Conservation (phyloP, 2,797 vertebrate genomes). For the Brachymystax lenok region DNA sequence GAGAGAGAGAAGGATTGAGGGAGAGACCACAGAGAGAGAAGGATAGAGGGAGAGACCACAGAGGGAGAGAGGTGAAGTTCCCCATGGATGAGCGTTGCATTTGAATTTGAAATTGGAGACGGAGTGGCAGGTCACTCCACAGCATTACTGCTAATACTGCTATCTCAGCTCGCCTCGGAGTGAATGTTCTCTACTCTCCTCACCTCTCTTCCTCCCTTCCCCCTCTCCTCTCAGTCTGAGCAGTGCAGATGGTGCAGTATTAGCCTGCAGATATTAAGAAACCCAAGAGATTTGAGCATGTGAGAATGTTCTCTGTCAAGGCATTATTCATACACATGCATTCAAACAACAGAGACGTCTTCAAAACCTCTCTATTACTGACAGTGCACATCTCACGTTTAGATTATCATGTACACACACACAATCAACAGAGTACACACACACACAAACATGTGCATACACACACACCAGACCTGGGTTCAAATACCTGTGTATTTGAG, state of each 20-base stretch:
- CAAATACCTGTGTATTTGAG: too few relatives aligned
- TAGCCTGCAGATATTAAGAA: constrained; percentile 66
- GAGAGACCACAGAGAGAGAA: too few relatives aligned
- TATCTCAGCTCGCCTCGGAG: constrained; percentile 30
- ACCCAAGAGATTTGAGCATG: constrained; percentile 61
- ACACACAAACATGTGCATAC: too few relatives aligned
- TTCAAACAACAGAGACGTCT: not conserved
- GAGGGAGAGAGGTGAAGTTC: constrained; percentile 40
- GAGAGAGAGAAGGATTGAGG: too few relatives aligned
- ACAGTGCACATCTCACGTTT: constrained; percentile 17
- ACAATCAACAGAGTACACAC: not conserved
- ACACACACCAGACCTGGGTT: too few relatives aligned
- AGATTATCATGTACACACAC: constrained; percentile 15
- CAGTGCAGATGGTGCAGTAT: constrained; percentile 73
- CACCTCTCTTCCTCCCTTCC: constrained; percentile 17
- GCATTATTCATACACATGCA: constrained; percentile 22
- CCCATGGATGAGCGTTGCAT: constrained; percentile 53
- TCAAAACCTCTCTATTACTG: not conserved
- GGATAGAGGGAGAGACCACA: not conserved
- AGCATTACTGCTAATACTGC: constrained; percentile 57
- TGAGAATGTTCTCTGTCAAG: constrained; percentile 48
- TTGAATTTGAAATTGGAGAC: constrained; percentile 73
- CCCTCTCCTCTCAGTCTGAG: constrained; percentile 37
- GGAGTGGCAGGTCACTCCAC: constrained; percentile 62
- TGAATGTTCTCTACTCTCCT: not conserved